Evolutionary conservation across 1,140 invertebrate species (phyloP), one percentile per base, ranked within the genome.

Genomic region (Hycleus phaleratus): DNA sequence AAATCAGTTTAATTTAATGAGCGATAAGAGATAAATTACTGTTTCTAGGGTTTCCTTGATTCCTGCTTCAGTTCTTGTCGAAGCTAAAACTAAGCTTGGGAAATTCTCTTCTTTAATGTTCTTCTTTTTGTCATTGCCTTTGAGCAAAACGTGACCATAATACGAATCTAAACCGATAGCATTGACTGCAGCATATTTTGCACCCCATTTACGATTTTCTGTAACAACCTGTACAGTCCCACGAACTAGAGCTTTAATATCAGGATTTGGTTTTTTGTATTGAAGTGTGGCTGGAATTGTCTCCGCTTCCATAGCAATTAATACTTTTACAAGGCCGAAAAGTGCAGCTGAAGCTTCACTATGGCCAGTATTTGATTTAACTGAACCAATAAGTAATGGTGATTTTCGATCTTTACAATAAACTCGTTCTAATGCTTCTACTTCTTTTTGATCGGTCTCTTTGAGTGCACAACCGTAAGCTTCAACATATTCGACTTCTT

Each of bases 331-430:
- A 7, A 74, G 47, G 26, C 74, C 58, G 49, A 73, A 65, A 38
- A 87, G 62, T 39, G 79, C 77, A 67, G 86, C 84, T 2, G 82
- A 81, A 25, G 86, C 80, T 71, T 89, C 86, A 18, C 85, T 77
- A 66, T 91, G 87, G 0, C 89, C 89, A 73, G 88, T 80, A 70
- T 90, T 91, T 8, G 85, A 83, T 69, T 90, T 90, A 2, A 88
- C 78, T 1, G 86, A 86, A 3, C 88, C 88, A 59, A 91, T 81
- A 4, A 84, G 68, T 4, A 91, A 74, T n/a, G 87, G 85, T 8
- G 55, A 48, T 70, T 59, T 69, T 65, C 72, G 56, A 26, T 71
- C 66, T 46, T 69, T 66, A 63, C 82, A 84, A 79, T 69, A 73
- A 6, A 84, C 75, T 60, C 79, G 72, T 40, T 76, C 73, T 25